Evolutionary conservation across 2,888 invertebrate species (phyloP).

Genomic region (Hylaea fasciaria): DNA sequence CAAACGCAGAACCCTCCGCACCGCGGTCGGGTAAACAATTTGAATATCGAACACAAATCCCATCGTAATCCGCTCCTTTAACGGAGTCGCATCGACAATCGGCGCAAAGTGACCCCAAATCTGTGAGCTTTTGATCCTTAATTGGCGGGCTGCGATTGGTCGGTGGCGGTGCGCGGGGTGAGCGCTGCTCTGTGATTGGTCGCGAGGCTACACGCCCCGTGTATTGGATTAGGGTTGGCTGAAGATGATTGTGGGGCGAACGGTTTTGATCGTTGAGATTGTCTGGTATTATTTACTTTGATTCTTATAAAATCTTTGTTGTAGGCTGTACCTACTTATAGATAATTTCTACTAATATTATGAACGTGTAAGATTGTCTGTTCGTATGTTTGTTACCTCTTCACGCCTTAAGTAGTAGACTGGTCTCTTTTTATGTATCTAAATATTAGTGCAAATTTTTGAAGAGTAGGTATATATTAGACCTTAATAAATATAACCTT

Average conservation of each 20-base stretch:
- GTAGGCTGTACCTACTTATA: no score
- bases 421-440: no score
- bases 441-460: no score
- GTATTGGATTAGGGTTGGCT: constrained; percentile 64
- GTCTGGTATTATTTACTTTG: constrained; percentile 8
- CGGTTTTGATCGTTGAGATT: constrained; percentile 31
- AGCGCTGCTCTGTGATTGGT: constrained; percentile 58
- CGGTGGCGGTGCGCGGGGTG: constrained; percentile 52
- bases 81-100: constrained; percentile 61
- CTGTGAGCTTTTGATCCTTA: constrained; percentile 72
- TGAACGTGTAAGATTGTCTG: no score
- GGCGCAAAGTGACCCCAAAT: constrained; percentile 77
- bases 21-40: constrained; percentile 6
- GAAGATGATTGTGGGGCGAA: constrained; percentile 42
- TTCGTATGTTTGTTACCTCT: no score
- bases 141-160: constrained; percentile 71
- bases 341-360: not conserved
- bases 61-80: constrained; percentile 13
- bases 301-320: no score
- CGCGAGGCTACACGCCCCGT: constrained; percentile 55
- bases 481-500: no score
- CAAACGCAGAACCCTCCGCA: no score
- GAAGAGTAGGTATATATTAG: no score
- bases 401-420: no score
- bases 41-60: constrained; percentile 27